These are phyloP conservation scores for Drosophila rellima DNA, from an alignment of 2,888 invertebrate genomes.

Conservation along the genomic window DNA sequence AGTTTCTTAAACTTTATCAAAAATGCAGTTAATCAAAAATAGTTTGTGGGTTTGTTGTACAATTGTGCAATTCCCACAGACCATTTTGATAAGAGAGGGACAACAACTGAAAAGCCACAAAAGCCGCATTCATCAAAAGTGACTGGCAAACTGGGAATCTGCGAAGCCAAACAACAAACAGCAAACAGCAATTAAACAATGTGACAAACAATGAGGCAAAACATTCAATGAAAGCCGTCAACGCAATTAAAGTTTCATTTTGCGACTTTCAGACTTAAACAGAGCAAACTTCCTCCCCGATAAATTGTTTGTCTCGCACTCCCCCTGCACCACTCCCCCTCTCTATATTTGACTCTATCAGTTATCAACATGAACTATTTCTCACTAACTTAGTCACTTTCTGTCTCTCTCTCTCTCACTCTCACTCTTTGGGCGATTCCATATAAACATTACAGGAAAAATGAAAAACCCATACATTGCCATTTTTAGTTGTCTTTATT, in stretches of 20 bases:
- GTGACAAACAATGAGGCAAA: constrained; percentile 38
- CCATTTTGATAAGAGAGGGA: constrained; percentile 1
- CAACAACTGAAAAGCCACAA: constrained; percentile 14
- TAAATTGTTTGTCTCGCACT: constrained; percentile 46
- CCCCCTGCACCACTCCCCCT: constrained; percentile 1
- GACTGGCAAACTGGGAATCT: constrained; percentile 34
- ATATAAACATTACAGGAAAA: constrained; percentile 48
- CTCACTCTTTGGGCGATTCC: constrained; percentile 5
- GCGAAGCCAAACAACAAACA: constrained; percentile 43
- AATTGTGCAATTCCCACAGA: not conserved
- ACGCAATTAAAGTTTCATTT: constrained; percentile 57
- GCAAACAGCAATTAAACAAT: constrained; percentile 43
- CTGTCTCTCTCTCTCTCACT: constrained; percentile 5
- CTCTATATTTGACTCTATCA: not conserved
- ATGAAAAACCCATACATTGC: constrained; percentile 58
- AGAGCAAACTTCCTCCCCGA: constrained; percentile 20
- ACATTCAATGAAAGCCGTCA: constrained; percentile 47
- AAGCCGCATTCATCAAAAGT: constrained; percentile 26
- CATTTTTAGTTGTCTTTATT: constrained; percentile 76
- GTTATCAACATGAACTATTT: not conserved
- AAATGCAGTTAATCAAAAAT: no score
- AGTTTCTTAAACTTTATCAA: no score
- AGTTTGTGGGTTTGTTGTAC: not conserved
- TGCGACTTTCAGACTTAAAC: constrained; percentile 14
- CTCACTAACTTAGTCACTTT: not conserved